Evolutionary conservation across 2,888 invertebrate genomes (phyloP).

Genomic region (Chloromyia formosa): DNA sequence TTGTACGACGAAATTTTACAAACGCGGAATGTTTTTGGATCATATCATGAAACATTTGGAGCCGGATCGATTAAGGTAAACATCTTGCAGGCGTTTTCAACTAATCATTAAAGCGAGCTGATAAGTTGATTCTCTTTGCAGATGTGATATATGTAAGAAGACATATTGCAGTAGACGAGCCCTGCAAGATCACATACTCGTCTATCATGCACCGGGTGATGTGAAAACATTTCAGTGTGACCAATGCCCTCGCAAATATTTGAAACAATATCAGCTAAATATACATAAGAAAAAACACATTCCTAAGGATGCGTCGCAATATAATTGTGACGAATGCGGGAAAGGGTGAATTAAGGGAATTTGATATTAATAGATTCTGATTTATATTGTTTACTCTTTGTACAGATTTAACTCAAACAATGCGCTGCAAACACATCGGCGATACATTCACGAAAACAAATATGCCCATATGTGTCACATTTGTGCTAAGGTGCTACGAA

Average conservation of each 20-base stretch:
- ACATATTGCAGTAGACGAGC: constrained; percentile 32
- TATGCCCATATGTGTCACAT: constrained; percentile 43
- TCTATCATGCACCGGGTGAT: constrained; percentile 27
- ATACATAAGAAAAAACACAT: constrained; percentile 42
- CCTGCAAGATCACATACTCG: constrained; percentile 31
- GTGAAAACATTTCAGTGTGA: constrained; percentile 42
- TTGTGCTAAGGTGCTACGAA: constrained; percentile 45
- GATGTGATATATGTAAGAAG: constrained; percentile 34
- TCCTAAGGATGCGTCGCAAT: constrained; percentile 27
- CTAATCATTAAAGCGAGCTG: too few species aligned
- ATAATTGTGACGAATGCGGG: constrained; percentile 38
- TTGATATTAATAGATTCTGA: too few species aligned
- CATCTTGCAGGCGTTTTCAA: neutral
- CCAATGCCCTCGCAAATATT: constrained; percentile 46
- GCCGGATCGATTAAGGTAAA: constrained; percentile 45
- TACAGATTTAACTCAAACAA: constrained; percentile 40
- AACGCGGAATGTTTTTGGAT: constrained; percentile 42
- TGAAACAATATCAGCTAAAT: constrained; percentile 42
- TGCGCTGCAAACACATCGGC: constrained; percentile 40
- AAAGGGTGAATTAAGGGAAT: constrained; percentile 34
- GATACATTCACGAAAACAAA: constrained; percentile 37
- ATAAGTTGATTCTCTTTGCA: neutral
- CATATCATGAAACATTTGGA: constrained; percentile 47
- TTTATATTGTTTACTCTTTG: neutral
- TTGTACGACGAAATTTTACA: constrained; percentile 45